Percentiles rank a stretch among this genome's conserved stretches.
Evolutionary conservation across 2,888 invertebrate genomes (phyloP).

Genomic region (Drosophila multiciliata): DNA sequence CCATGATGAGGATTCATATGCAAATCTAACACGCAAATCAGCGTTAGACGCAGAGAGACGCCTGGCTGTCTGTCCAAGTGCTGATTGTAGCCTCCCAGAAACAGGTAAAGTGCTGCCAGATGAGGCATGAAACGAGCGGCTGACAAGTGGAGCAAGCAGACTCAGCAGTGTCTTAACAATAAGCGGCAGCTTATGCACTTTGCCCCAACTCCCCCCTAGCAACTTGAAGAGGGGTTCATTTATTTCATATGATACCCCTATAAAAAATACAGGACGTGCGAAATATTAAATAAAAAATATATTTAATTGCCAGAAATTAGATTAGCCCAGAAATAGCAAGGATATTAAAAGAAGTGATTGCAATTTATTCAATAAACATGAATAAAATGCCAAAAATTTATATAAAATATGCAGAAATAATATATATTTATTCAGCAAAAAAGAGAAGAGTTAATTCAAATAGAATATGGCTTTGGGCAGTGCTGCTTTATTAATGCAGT

Average conservation of each 20-base stretch:
- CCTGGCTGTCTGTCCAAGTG: conserved; percentile 12
- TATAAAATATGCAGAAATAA: conserved; percentile 42
- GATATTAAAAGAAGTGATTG: neutral
- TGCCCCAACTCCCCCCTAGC: neutral
- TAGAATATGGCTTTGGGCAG: conserved; percentile 38
- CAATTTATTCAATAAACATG: conserved; percentile 23
- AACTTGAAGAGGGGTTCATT: neutral
- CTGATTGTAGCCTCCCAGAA: conserved; percentile 3
- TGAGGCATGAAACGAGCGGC: conserved; percentile 36
- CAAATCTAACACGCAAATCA: conserved; percentile 70
- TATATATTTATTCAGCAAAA: conserved; percentile 19
- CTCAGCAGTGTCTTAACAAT: conserved; percentile 46
- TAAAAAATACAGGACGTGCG: neutral
- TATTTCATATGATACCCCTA: neutral
- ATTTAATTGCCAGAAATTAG: conserved; percentile 22
- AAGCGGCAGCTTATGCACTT: conserved; percentile 43
- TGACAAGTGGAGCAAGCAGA: conserved; percentile 32
- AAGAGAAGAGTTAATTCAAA: conserved; percentile 44
- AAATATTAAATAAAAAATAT: conserved; percentile 12
- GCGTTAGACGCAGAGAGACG: conserved; percentile 42
- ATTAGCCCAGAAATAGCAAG: neutral
- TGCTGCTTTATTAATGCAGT: conserved; percentile 39
- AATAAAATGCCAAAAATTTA: conserved; percentile 11
- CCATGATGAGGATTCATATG: conserved; percentile 73
- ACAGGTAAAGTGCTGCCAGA: conserved; percentile 33